phyloP scores from a whole-genome alignment of 2,797 vertebrate species.

The Orestias chungarensis region DNA sequence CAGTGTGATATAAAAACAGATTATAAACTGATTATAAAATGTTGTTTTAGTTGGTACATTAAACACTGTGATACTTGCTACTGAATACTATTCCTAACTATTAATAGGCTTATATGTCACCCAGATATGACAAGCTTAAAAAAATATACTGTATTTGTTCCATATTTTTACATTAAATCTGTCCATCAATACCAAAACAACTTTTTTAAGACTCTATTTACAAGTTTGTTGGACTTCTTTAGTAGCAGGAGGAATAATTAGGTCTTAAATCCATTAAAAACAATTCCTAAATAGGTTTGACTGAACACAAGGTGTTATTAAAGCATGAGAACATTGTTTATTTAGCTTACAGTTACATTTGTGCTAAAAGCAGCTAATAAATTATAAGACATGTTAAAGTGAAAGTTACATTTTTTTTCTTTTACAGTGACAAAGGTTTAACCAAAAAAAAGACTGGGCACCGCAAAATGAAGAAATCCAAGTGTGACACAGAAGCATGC shows the following conservation, averaged over 20 bases:
- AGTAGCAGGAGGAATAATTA: background rate
- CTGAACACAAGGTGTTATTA: background rate
- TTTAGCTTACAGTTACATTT: background rate
- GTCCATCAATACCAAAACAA: background rate
- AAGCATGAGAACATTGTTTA: background rate
- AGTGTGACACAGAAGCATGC: slow-evolving; percentile 72
- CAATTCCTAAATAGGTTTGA: background rate
- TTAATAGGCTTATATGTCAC: too few species aligned
- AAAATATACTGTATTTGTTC: background rate
- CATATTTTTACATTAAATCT: background rate
- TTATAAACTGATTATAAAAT: background rate
- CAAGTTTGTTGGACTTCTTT: background rate
- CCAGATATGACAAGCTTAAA: background rate
- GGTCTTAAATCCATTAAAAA: background rate
- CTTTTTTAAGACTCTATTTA: background rate
- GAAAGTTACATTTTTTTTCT: slow-evolving; percentile 12
- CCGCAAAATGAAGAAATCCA: slow-evolving; percentile 81
- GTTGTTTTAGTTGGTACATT: background rate
- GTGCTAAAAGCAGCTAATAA: background rate
- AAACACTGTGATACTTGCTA: background rate
- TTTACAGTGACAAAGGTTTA: slow-evolving; percentile 73
- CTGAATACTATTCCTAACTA: too few species aligned
- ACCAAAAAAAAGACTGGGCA: slow-evolving; percentile 65
- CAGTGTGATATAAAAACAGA: background rate
- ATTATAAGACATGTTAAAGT: background rate